A percentile compares a stretch with the other conserved stretches of the same genome.
These are phyloP conservation scores for Disparrhopalites patrizii DNA, from an alignment of 2,888 invertebrate genomes.

Conservation along the genomic window DNA sequence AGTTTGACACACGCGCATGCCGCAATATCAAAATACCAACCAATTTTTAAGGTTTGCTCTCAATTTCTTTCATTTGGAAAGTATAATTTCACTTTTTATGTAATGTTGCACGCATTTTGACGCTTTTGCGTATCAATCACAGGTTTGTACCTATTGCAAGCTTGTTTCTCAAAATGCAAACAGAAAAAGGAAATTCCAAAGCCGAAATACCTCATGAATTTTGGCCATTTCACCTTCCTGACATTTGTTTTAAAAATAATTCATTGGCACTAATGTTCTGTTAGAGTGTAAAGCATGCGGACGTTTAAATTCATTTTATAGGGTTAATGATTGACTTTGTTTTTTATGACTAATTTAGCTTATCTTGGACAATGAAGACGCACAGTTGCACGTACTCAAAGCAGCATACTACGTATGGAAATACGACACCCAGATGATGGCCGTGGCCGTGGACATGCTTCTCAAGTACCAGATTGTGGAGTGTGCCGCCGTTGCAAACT, in stretches of 20 bases:
- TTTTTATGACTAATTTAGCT: slow-evolving; percentile 59
- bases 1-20: slow-evolving; percentile 98
- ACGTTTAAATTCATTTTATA: neutral
- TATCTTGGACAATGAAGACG: slow-evolving; percentile 88
- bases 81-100: neutral
- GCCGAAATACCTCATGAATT: neutral
- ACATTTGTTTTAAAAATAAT: slow-evolving; percentile 1
- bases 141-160: slow-evolving; percentile 6
- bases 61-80: neutral
- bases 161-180: slow-evolving; percentile 12
- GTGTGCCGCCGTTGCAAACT: slow-evolving; percentile 94
- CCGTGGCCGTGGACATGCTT: slow-evolving; percentile 92
- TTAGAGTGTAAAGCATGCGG: slow-evolving; percentile 7
- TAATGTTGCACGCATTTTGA: slow-evolving; percentile 1
- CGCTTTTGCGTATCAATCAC: neutral
- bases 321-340: slow-evolving; percentile 49
- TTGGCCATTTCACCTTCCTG: slow-evolving; percentile 22
- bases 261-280: neutral
- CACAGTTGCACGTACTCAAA: slow-evolving; percentile 87
- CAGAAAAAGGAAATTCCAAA: slow-evolving; percentile 12
- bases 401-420: slow-evolving; percentile 95
- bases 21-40: slow-evolving; percentile 94
- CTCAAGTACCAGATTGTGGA: slow-evolving; percentile 96
- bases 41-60: slow-evolving; percentile 72
- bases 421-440: slow-evolving; percentile 76